Evolutionary conservation across 2,113 vertebrate genomes (phyloP).

Genomic region (Brevimyrus niger): DNA sequence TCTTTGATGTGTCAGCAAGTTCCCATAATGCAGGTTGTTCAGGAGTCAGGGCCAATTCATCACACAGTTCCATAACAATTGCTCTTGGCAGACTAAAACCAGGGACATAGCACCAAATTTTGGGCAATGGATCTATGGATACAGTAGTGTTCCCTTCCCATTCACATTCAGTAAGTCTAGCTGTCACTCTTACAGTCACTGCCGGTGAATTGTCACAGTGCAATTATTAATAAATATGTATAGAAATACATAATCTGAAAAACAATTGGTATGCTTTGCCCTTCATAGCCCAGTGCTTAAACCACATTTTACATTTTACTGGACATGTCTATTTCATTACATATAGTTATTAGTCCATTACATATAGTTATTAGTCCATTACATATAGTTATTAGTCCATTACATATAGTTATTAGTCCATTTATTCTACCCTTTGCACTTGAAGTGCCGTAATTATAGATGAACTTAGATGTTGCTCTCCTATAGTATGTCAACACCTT

Average conservation of each 20-base stretch:
- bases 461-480: no score
- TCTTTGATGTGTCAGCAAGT: neutral
- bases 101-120: neutral
- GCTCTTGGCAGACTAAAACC: no score
- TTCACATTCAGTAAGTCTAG: neutral
- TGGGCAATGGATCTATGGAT: neutral
- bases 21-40: neutral
- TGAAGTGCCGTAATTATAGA: no score
- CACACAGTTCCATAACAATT: neutral
- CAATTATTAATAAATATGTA: neutral
- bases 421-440: no score
- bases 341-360: no score
- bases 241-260: neutral
- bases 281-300: neutral
- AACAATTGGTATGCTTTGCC: neutral
- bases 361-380: no score
- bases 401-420: no score
- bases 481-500: no score
- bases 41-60: neutral
- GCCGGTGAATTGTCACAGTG: neutral
- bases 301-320: neutral
- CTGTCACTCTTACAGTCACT: neutral
- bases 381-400: no score
- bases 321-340: no score
- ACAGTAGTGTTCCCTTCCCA: neutral